Evolutionary conservation across 1,140 invertebrate species (phyloP), one percentile per base, ranked within the genome.

Genomic region (Reticulitermes speratus): DNA sequence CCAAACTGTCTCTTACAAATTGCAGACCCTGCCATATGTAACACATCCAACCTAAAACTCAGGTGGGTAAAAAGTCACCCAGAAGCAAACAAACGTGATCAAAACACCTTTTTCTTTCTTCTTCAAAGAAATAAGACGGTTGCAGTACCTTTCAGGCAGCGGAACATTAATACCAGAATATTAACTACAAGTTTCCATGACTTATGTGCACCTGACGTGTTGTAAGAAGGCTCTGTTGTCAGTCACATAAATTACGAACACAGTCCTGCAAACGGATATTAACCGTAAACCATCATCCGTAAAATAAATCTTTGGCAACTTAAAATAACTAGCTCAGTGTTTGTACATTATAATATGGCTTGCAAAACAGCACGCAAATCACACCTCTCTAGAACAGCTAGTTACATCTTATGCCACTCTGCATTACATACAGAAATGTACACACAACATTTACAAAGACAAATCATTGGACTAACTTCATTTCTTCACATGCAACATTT

Each of bases 271-370:
- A 75, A 75, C 0, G 30, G 65, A 75, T 8, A 75, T 75, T 25
- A 23, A 59, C 21, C 6, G 55, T 59, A 59, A 25, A 75, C 65
- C 59, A 65, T 8, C 59, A 65, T 1, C 55, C n/a, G 65, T 11
- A 6, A 75, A 75, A 75, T 30, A 30, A 75, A 25, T 75, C n/a
- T 75, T 75, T 75, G 65, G 65, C n/a, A 75, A 75, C n/a, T 6
- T 25, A 75, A 38, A 75, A 75, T 75, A 75, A 75, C n/a, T 75
- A 30, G 65, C n/a, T 25, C 59, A 75, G 65, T 75, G 65, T 75
- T 75, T 75, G 65, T 75, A 75, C 65, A 30, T 30, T 25, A 30
- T 75, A 75, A 75, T 30, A 75, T 75, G n/a, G 25, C n/a, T 75
- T 75, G 65, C 65, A 75, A 55, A 55, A 21, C 7, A 30, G 30